Evolutionary conservation across 1,140 invertebrate genomes (phyloP), one percentile per base, ranked within the genome.

Genomic region (Sitobion miscanthi): DNA sequence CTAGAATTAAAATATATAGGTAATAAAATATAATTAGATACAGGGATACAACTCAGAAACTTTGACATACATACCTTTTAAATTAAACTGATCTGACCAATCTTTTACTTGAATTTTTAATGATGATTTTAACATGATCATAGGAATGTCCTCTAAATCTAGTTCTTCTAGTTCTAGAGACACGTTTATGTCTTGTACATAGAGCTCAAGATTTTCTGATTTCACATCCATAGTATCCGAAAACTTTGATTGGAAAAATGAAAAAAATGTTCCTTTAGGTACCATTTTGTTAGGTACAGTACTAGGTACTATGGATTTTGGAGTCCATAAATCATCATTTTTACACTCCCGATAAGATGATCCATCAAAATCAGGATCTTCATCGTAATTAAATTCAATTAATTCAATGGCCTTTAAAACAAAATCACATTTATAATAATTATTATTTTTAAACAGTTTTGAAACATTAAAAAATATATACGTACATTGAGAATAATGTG

Each of bases 261-360:
- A 86, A 30, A 93, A 85, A 30, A 93, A 52, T 85, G 77, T 42
- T 54, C 49, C 20, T 83, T 85, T 83, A 1, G 45, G 8, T 23
- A 57, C 20, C 49, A n/a, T 0, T 8, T 54, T 85, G 38, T 83
- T 93, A 38, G 82, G 91, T 42, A 47, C 4, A 54, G 57, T n/a
- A 90, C 57, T 93, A 5, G 95, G 95, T 38, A 94, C 95, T 86
- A 97, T 95, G 94, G 97, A 96, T 95, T 97, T 97, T 0, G 97
- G 96, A 62, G 96, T 96, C 97, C 97, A 98, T 4, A 98, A 95
- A 95, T 98, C 97, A 94, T 96, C 96, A 77, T 95, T 94, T 69
- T 93, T 93, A 85, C 54, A 93, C 11, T 93, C 91, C 91, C 91
- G 86, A 93, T 93, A 86, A 86, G 91, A 86, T 85, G 91, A 86